Conservation (phyloP, 1,140 invertebrate genomes). For the Nylanderia fulva region DNA sequence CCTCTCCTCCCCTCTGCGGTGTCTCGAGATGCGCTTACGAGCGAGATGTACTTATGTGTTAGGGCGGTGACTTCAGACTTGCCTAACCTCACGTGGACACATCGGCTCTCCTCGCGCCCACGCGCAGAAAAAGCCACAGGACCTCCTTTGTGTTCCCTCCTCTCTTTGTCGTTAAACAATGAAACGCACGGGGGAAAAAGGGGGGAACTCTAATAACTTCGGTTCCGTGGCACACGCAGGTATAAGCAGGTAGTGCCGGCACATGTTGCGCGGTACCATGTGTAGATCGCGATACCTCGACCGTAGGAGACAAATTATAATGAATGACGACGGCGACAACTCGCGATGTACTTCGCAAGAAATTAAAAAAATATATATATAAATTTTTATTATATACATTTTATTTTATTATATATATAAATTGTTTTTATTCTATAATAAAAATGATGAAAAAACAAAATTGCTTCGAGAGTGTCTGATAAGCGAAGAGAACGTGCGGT, state of each 20-base stretch:
- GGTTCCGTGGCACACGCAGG: constrained; percentile 50
- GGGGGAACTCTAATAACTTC: constrained; percentile 66
- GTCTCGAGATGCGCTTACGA: constrained; percentile 20
- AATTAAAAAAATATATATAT: too few relatives aligned
- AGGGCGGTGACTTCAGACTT: constrained; percentile 65
- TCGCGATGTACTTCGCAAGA: not conserved
- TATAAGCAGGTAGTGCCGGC: constrained; percentile 45
- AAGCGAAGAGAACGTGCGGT: not conserved
- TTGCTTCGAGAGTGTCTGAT: too few relatives aligned
- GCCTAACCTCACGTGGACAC: constrained; percentile 66
- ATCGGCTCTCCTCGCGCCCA: constrained; percentile 64
- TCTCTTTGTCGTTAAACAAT: constrained; percentile 74
- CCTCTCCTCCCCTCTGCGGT: constrained; percentile 6
- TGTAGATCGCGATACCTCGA: constrained; percentile 15
- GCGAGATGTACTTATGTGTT: constrained; percentile 48
- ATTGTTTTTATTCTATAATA: too few relatives aligned
- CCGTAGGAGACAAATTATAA: constrained; percentile 41
- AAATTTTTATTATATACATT: too few relatives aligned
- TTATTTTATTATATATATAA: too few relatives aligned
- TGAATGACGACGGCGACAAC: constrained; percentile 35
- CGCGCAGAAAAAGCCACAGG: constrained; percentile 65
- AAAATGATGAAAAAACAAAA: too few relatives aligned
- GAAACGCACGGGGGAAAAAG: constrained; percentile 44
- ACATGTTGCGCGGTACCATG: constrained; percentile 22
- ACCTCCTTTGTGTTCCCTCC: constrained; percentile 64